phyloP scores from a whole-genome alignment of 2,888 invertebrate species.

The Oscheius sp. region DNA sequence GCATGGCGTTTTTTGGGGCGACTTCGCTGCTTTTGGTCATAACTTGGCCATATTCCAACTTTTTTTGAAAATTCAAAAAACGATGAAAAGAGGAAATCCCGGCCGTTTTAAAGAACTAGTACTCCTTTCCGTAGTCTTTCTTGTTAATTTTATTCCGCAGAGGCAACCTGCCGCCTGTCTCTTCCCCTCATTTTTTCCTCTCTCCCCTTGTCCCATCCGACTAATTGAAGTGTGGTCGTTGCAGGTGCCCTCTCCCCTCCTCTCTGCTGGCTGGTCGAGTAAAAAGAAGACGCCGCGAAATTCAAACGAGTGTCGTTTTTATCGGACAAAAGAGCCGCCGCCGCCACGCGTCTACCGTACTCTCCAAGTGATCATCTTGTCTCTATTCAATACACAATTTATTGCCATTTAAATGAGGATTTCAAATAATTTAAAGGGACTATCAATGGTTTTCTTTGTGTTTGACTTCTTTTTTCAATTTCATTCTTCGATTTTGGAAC shows the following conservation, averaged over 20 bases:
- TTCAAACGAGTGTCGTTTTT: constrained; percentile 37
- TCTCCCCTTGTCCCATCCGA: constrained; percentile 22
- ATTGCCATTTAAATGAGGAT: background rate
- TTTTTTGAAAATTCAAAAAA: too few species aligned
- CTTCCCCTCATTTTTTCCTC: background rate
- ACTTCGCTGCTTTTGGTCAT: too few species aligned
- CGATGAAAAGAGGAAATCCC: too few species aligned
- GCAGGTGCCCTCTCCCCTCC: constrained; percentile 2
- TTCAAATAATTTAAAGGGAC: background rate
- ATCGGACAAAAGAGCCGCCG: constrained; percentile 21
- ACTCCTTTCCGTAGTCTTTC: too few species aligned
- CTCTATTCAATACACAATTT: constrained; percentile 6
- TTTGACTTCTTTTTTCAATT: constrained; percentile 38
- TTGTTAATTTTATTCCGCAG: too few species aligned
- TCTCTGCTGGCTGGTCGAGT: too few species aligned
- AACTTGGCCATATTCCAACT: too few species aligned
- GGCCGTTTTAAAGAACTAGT: too few species aligned
- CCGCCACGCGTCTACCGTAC: background rate
- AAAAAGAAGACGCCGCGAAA: constrained; percentile 16
- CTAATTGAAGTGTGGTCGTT: constrained; percentile 35
- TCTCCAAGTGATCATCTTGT: too few species aligned
- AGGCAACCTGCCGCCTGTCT: too few species aligned
- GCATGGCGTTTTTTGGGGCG: too few species aligned
- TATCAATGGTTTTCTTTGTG: too few species aligned
- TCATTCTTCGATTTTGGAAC: constrained; percentile 43